phyloP scores from a whole-genome alignment of 35 echinoderm and acorn worm species.

The Ophioderma brevispina region DNA sequence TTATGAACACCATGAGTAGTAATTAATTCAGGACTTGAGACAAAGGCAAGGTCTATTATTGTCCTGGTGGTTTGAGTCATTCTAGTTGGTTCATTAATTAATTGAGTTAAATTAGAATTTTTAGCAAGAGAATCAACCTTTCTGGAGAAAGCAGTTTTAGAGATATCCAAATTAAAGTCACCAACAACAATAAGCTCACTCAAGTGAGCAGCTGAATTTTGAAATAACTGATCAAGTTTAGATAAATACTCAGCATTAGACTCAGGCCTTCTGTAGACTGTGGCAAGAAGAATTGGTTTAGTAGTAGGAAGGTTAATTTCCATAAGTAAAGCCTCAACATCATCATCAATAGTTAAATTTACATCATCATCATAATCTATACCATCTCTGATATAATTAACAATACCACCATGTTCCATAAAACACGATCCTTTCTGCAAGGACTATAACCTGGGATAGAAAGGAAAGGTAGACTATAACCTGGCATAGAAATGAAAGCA shows the following conservation, averaged over 20 bases:
- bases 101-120: constrained; percentile 3
- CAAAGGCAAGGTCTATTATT: constrained; percentile 16
- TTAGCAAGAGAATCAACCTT: not conserved
- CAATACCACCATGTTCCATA: not conserved
- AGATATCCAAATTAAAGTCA: constrained; percentile 6
- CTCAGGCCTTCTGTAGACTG: not conserved
- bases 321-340: not conserved
- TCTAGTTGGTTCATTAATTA: constrained; percentile 17
- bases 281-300: not conserved
- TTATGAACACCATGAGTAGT: not conserved
- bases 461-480: too few relatives aligned
- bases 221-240: not conserved
- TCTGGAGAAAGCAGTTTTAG: not conserved
- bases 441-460: too few relatives aligned
- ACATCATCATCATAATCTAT: not conserved
- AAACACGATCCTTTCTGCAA: not conserved
- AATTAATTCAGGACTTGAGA: not conserved
- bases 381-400: not conserved
- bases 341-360: not conserved
- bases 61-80: not conserved
- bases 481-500: too few relatives aligned
- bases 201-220: not conserved
- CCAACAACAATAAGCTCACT: constrained; percentile 11
- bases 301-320: not conserved
- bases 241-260: not conserved